phyloP scores from a whole-genome alignment of 2,797 vertebrate genomes.

The Sebastes cheni region DNA sequence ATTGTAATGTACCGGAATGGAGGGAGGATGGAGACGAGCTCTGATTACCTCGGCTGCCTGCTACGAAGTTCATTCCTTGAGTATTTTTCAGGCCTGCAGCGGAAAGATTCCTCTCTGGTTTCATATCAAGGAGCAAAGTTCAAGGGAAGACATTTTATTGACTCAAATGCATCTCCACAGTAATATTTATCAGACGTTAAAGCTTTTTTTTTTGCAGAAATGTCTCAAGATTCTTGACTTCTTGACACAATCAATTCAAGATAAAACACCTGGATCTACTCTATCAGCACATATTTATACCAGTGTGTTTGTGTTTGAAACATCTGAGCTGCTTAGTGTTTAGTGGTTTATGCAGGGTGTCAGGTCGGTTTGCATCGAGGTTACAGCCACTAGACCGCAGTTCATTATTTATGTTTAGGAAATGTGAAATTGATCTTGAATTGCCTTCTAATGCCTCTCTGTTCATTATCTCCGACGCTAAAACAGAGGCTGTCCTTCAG shows the following conservation, averaged over 20 bases:
- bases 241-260: not conserved
- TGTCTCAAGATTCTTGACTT: not conserved
- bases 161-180: not conserved
- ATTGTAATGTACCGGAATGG: slow-evolving; percentile 34
- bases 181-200: not conserved
- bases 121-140: slow-evolving; percentile 25
- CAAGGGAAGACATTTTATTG: not conserved
- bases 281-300: slow-evolving; percentile 12
- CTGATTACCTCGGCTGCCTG: not conserved
- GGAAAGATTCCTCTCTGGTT: not conserved
- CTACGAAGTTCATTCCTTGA: not conserved
- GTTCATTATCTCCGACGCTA: slow-evolving; percentile 12
- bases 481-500: not conserved
- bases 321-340: not conserved
- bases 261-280: slow-evolving; percentile 4
- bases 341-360: not conserved
- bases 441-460: not conserved
- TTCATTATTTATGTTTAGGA: slow-evolving; percentile 4
- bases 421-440: slow-evolving; percentile 7
- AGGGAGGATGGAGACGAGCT: slow-evolving; percentile 5
- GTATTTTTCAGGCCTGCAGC: not conserved
- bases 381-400: not conserved
- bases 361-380: not conserved
- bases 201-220: not conserved
- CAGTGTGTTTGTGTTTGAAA: not conserved